Evolutionary conservation across 1,140 invertebrate genomes (phyloP), one percentile per base, ranked within the genome.

Genomic region (Ridgeia piscesae): DNA sequence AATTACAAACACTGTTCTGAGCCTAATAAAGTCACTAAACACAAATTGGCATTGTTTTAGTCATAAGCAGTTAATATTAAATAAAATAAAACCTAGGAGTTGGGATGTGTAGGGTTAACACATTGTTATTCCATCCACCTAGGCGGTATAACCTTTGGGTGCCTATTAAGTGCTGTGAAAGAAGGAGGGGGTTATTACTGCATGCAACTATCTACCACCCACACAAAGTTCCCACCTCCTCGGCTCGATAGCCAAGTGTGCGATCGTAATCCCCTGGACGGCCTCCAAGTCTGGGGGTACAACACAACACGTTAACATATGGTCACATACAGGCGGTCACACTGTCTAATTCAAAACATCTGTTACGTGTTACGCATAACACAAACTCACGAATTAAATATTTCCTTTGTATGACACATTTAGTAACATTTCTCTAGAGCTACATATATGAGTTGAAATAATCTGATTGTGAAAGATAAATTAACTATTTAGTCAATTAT

Each of bases 161-260:
- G 14, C 27, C 58, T 34, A 35, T 21, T 14, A 93, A 91, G 33
- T 31, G 58, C 58, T 77, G 58, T 77, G 58, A 77, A 77, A 77
- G 58, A 77, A 77, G 58, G 27, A 21, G 58, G 58, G 11, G 6
- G 4, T 77, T 77, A 21, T 77, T 77, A 77, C 58, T 77, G 2
- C 58, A 21, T 77, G 58, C 58, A 27, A 77, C 58, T 31, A 77
- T 77, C 0, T 77, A 77, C 58, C 58, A 77, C 58, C 58, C 58
- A 77, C 27, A 77, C 58, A 77, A 77, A 77, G 0, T 6, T 91
- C 34, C 33, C 89, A 92, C 92, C 92, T 92, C 92, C 58, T 92
- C 92, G 33, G 89, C 92, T 34, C 92, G 34, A 91, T 92, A 92
- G 50, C 92, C 92, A 50, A 92, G 89, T n/a, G 35, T 91, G 89